Evolutionary conservation across 2,888 invertebrate species (phyloP).

Genomic region (Cheilosia grossa): DNA sequence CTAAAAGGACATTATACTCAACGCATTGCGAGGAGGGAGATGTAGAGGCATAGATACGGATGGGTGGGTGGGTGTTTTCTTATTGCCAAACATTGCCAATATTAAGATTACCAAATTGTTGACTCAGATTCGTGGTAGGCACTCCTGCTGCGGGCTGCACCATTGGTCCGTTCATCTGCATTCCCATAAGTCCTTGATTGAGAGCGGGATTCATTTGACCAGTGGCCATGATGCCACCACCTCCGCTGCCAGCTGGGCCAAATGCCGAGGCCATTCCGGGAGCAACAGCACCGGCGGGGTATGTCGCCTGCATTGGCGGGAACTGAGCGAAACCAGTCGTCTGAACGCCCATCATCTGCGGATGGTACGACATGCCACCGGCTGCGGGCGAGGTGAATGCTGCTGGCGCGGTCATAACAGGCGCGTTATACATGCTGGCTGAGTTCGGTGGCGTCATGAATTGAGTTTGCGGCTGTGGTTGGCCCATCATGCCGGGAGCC

Average conservation of each 20-base stretch:
- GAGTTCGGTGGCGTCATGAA: conserved; percentile 83
- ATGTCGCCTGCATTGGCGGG: conserved; percentile 77
- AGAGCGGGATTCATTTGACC: conserved; percentile 76
- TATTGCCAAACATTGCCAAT: conserved; percentile 84
- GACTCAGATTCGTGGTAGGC: conserved; percentile 81
- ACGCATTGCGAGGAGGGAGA: conserved; percentile 18
- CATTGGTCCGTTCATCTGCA: conserved; percentile 73
- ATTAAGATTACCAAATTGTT: conserved; percentile 83
- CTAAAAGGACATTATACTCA: conserved; percentile 27
- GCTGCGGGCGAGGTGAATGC: conserved; percentile 81
- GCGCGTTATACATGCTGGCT: conserved; percentile 83
- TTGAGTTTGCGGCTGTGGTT: conserved; percentile 79
- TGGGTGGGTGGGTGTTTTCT: conserved; percentile 41
- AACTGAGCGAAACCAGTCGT: conserved; percentile 80
- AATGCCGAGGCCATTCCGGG: conserved; percentile 64
- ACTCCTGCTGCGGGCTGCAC: conserved; percentile 76
- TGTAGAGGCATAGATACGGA: conserved; percentile 20
- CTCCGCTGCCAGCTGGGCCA: conserved; percentile 46
- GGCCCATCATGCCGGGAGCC: conserved; percentile 78
- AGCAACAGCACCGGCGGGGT: conserved; percentile 64
- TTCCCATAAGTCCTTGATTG: conserved; percentile 78
- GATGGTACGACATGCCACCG: conserved; percentile 75
- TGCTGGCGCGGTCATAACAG: conserved; percentile 83
- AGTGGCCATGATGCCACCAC: conserved; percentile 77
- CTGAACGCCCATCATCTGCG: conserved; percentile 75